Evolutionary conservation across 2,888 invertebrate genomes (phyloP), one percentile per base, ranked within the genome.

Genomic region (Erebia aethiops): DNA sequence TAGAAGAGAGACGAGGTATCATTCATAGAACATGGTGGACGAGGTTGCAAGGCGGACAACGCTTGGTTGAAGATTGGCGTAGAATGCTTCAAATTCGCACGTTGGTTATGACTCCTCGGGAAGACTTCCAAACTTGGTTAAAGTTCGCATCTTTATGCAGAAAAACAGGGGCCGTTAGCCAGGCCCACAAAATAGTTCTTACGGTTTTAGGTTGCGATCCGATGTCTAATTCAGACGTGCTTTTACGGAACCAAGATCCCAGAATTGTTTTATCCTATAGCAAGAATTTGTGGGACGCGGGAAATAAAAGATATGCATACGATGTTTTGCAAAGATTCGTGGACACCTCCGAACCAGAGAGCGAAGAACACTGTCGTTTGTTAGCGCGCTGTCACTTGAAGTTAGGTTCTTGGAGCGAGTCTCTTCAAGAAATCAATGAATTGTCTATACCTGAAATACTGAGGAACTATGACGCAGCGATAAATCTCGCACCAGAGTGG

Each of bases 1-100:
- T 99, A n/a, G 98, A 98, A 0, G 99, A 99, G 85, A 94, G 99
- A 67, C 94, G 98, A 68, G 95, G 94, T 60, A 95, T 96, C 4
- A 96, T 98, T 67, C 95, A 96, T 66, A 94, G 95, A 63, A 96
- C 98, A 94, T 99, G 99, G 99, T 99, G 99, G 98, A 96, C 98
- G 74, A 94, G 99, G 73, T 89, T 99, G 41, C 98, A 97, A 84
- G 98, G 99, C 0, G 99, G 99, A 14, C 98, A 99, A 83, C 94
- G 97, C 57, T 94, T 98, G 62, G 98, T 99, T 0, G 99, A 99
- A 86, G 99, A 99, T 86, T 99, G 99, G 99, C 98, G 99, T 78
- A 96, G 97, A 81, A 98, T 99, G 77, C 96, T 99, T 67, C 98
- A 98, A 88, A 98, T 99, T 14, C 97, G 98, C 79, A 98, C 98